Conservation (phyloP, 1,140 invertebrate species). For the Meloidogyne chitwoodi region DNA sequence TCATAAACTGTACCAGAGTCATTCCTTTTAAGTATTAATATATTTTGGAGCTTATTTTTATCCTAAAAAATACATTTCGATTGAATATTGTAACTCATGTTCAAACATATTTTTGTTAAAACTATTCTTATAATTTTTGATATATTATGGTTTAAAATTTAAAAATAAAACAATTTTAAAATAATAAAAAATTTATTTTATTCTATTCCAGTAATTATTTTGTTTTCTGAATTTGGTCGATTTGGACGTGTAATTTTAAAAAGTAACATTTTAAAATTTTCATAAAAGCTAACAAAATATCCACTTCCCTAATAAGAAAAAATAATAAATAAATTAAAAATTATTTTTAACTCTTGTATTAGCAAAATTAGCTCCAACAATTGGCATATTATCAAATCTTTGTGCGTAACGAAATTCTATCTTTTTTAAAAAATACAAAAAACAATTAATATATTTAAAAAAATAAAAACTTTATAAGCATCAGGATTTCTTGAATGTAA, state of each 20-base stretch:
- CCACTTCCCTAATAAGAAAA: conserved; percentile 32
- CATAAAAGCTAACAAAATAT: conserved; percentile 35
- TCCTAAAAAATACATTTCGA: too few species aligned
- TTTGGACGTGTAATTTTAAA: conserved; percentile 14
- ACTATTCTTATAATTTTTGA: too few species aligned
- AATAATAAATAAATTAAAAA: neutral
- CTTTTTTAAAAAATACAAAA: conserved; percentile 23
- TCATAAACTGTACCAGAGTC: too few species aligned
- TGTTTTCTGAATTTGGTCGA: neutral
- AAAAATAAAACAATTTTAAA: neutral
- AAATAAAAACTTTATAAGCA: conserved; percentile 40
- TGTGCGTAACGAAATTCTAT: conserved; percentile 45
- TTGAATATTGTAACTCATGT: too few species aligned
- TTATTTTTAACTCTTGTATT: conserved; percentile 27
- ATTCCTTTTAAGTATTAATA: too few species aligned
- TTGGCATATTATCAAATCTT: conserved; percentile 31
- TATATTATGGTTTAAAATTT: too few species aligned
- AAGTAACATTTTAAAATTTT: conserved; percentile 28
- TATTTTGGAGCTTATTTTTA: too few species aligned
- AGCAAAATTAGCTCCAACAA: conserved; percentile 44
- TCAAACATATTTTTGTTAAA: too few species aligned
- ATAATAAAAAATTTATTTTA: neutral
- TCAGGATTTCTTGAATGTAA: conserved; percentile 50
- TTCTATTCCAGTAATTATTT: neutral
- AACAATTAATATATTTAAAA: conserved; percentile 5